phyloP scores from a whole-genome alignment of 2,888 invertebrate species.

The Cordilura impudica region DNA sequence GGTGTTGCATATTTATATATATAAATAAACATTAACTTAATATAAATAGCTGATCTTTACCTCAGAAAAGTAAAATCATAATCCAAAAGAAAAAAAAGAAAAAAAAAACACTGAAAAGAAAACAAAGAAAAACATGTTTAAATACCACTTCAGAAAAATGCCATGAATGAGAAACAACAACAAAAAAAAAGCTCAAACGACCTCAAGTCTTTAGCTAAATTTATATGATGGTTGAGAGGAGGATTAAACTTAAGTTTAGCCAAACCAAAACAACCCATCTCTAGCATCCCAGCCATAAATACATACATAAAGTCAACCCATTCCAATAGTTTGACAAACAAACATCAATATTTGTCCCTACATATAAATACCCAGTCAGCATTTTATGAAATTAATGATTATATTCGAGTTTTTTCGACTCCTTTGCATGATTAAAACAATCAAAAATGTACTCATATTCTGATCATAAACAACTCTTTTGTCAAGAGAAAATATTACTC shows the following conservation, averaged over 20 bases:
- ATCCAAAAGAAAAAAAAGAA: too few relatives aligned
- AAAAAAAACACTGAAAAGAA: constrained; percentile 3
- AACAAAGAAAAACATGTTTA: background rate
- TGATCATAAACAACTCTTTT: too few relatives aligned
- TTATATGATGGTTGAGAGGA: constrained; percentile 30
- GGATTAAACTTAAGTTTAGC: constrained; percentile 51
- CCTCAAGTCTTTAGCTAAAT: constrained; percentile 46
- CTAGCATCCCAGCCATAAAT: constrained; percentile 19
- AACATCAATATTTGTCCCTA: constrained; percentile 44
- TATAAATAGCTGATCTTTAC: constrained; percentile 38
- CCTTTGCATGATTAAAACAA: too few relatives aligned
- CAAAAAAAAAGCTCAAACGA: constrained; percentile 35
- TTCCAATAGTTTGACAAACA: constrained; percentile 34
- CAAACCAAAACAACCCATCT: constrained; percentile 28
- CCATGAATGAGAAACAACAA: constrained; percentile 9
- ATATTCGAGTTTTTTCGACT: too few relatives aligned
- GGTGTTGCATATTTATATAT: constrained; percentile 2
- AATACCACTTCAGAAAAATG: constrained; percentile 27
- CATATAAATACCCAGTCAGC: too few relatives aligned
- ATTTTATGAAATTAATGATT: too few relatives aligned
- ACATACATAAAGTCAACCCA: constrained; percentile 16
- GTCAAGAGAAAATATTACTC: too few relatives aligned
- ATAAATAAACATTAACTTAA: constrained; percentile 44
- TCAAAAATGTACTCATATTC: too few relatives aligned
- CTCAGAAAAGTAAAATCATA: background rate